A percentile compares a stretch with the other conserved stretches of the same genome.
These are phyloP conservation scores for Gryon sp. DNA, from an alignment of 1,140 invertebrate species.

Conservation along the genomic window DNA sequence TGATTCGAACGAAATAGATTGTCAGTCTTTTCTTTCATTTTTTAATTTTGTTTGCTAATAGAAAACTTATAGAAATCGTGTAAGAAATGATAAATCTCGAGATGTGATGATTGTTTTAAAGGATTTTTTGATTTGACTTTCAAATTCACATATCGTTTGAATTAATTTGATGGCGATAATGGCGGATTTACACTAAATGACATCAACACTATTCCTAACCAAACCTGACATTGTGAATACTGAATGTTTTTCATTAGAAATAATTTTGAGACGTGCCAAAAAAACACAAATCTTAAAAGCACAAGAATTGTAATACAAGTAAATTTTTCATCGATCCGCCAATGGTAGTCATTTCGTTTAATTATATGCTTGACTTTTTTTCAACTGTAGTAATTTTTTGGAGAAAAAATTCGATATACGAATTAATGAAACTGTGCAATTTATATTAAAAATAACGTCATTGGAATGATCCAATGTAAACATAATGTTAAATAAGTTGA, in stretches of 20 bases:
- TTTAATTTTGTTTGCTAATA: not conserved
- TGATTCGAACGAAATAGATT: not conserved
- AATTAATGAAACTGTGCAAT: conserved; percentile 43
- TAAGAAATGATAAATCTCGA: conserved; percentile 20
- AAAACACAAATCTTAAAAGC: conserved; percentile 10
- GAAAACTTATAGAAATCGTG: not conserved
- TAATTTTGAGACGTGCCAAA: conserved; percentile 6
- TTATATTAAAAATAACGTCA: no score
- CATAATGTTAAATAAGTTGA: conserved; percentile 50
- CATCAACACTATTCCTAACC: conserved; percentile 41
- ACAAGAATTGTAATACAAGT: not conserved
- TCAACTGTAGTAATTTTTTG: conserved; percentile 41
- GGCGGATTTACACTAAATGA: conserved; percentile 24
- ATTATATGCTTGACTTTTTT: conserved; percentile 37
- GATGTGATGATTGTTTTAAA: conserved; percentile 39
- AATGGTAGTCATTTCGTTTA: conserved; percentile 14
- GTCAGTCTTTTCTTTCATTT: not conserved
- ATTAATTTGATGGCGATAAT: conserved; percentile 39
- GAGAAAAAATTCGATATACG: conserved; percentile 2
- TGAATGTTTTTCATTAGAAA: conserved; percentile 21
- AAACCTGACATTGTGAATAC: no score
- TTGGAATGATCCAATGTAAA: conserved; percentile 32
- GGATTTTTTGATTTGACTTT: conserved; percentile 32
- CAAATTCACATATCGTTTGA: conserved; percentile 39
- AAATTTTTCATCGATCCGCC: conserved; percentile 15